These are phyloP conservation scores for Calypte anna DNA, from an alignment of 2,113 vertebrate genomes.

Conservation along the genomic window DNA sequence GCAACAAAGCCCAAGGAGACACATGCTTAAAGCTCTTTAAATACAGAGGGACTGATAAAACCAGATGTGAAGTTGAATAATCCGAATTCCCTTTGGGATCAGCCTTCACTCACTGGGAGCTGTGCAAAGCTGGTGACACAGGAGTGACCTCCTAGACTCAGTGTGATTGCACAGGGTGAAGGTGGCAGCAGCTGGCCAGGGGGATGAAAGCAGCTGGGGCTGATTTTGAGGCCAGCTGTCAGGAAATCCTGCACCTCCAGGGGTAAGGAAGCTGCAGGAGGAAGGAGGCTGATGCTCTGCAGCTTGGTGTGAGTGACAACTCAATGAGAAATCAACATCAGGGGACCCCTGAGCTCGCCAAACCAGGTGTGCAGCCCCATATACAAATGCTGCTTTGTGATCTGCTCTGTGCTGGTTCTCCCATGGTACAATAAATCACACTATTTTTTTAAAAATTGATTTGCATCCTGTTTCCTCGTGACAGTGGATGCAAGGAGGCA, in stretches of 20 bases:
- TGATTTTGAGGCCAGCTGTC: neutral
- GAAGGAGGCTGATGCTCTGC: neutral
- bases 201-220: neutral
- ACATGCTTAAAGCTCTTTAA: constrained; percentile 31
- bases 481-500: fast-evolving
- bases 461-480: neutral
- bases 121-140: neutral
- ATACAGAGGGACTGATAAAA: constrained; percentile 12
- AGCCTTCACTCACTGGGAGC: neutral
- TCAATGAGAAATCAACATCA: neutral
- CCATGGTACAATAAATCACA: neutral
- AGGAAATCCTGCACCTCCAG: neutral
- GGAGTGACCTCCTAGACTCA: neutral
- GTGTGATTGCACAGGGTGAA: neutral
- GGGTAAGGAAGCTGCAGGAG: neutral
- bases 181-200: neutral
- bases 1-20: constrained; percentile 1
- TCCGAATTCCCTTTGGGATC: neutral
- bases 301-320: neutral
- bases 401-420: neutral
- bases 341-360: neutral
- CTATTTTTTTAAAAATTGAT: neutral
- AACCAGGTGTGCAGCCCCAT: neutral
- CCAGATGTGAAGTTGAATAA: no score
- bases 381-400: neutral